phyloP scores from a whole-genome alignment of 2,888 invertebrate species.

The Euzophera pinguis region DNA sequence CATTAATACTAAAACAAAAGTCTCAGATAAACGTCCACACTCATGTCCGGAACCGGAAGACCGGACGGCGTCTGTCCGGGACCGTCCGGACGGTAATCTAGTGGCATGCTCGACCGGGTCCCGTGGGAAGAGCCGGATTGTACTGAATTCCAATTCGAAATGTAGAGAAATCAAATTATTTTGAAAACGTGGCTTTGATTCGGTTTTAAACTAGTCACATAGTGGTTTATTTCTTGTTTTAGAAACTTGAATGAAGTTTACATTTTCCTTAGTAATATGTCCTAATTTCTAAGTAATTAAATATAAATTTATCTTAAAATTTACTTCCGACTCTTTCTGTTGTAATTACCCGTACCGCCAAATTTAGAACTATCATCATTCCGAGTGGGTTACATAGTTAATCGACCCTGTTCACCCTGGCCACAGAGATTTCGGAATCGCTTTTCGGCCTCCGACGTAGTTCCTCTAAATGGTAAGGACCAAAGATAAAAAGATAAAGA shows the following conservation, averaged over 20 bases:
- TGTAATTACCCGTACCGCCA: too few species aligned
- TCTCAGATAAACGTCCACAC: conserved; percentile 5
- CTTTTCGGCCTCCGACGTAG: too few species aligned
- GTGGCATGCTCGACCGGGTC: not conserved
- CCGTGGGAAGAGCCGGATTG: not conserved
- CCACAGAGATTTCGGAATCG: too few species aligned
- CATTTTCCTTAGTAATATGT: too few species aligned
- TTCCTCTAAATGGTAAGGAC: not conserved
- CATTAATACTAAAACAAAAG: not conserved
- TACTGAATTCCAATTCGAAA: conserved; percentile 2
- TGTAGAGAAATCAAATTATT: not conserved
- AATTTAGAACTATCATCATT: too few species aligned
- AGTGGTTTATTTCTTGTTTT: too few species aligned
- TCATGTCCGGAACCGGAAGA: conserved; percentile 1
- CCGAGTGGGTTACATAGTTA: too few species aligned
- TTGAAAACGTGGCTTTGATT: not conserved
- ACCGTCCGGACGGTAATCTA: conserved; percentile 1
- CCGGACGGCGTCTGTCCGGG: not conserved
- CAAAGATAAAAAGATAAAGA: not conserved
- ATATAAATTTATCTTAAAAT: too few species aligned
- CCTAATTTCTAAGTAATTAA: too few species aligned
- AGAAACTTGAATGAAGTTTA: too few species aligned
- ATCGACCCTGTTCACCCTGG: too few species aligned
- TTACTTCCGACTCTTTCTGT: too few species aligned
- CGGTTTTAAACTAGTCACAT: not conserved